phyloP scores from a whole-genome alignment of 92 coral and sea anemone species.

The Metridium senile region DNA sequence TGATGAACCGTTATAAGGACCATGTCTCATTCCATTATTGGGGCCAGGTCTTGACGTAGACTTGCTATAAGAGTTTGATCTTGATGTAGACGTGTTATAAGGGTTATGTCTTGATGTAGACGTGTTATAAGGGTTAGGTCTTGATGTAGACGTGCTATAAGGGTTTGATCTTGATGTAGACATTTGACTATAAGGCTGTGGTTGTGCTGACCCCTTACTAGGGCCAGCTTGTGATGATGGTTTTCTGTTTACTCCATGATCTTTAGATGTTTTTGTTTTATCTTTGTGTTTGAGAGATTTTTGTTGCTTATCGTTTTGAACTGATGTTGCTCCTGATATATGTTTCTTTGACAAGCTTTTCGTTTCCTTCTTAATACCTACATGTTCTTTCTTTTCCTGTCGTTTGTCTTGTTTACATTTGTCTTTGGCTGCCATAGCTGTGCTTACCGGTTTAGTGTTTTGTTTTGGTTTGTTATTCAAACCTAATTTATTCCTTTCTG shows the following conservation, averaged over 20 bases:
- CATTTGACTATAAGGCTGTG: background rate
- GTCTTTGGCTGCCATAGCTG: too few relatives aligned
- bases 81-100: background rate
- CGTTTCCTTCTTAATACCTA: background rate
- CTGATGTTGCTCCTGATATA: background rate
- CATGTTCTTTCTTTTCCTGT: background rate
- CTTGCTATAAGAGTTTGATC: background rate
- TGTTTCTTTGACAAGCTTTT: background rate
- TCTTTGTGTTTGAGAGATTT: background rate
- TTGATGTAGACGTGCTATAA: too few relatives aligned
- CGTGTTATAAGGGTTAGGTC: background rate
- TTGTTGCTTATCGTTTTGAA: background rate
- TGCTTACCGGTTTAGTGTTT: background rate
- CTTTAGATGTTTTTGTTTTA: background rate
- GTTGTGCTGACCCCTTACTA: background rate
- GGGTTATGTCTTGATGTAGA: background rate
- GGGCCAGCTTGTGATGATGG: background rate
- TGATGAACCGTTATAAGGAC: too few relatives aligned
- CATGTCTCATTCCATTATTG: background rate
- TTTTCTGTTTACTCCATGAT: background rate
- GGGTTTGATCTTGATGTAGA: background rate
- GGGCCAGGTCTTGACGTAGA: background rate
- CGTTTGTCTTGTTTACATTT: background rate
- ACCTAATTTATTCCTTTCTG: constrained; percentile 71
- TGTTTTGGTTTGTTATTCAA: background rate